phyloP scores from a whole-genome alignment of 2,888 invertebrate species.

The Cephonodes hylas region DNA sequence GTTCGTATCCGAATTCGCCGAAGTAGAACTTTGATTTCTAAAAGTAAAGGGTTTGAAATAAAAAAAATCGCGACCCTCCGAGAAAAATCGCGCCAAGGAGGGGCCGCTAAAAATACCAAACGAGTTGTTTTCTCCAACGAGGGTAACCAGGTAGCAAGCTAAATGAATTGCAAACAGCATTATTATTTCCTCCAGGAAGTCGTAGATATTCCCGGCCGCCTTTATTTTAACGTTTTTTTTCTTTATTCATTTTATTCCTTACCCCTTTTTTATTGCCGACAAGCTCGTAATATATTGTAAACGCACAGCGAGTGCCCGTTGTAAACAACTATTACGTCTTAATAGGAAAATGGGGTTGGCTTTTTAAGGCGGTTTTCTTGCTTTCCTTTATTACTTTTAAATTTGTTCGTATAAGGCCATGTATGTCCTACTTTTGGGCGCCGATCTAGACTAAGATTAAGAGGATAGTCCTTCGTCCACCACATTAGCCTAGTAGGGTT shows the following conservation, averaged over 20 bases:
- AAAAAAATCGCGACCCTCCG: conserved; percentile 67
- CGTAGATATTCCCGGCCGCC: conserved; percentile 78
- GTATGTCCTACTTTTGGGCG: no score
- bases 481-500: no score
- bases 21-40: conserved; percentile 71
- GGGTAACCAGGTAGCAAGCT: conserved; percentile 77
- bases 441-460: no score
- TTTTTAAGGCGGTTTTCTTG: conserved; percentile 35
- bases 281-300: conserved; percentile 79
- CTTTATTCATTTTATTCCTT: conserved; percentile 73
- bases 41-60: conserved; percentile 72
- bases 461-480: no score
- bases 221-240: conserved; percentile 79
- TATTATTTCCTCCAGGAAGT: conserved; percentile 82
- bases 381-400: background rate
- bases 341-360: conserved; percentile 57
- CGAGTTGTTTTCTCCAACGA: conserved; percentile 70
- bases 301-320: conserved; percentile 70
- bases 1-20: conserved; percentile 38
- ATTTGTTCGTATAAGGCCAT: no score
- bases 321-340: conserved; percentile 79
- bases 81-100: conserved; percentile 65
- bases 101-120: conserved; percentile 54
- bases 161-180: conserved; percentile 83
- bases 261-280: conserved; percentile 79